These are phyloP conservation scores for Podiceps cristatus DNA, from an alignment of 2,113 vertebrate genomes.

Conservation along the genomic window DNA sequence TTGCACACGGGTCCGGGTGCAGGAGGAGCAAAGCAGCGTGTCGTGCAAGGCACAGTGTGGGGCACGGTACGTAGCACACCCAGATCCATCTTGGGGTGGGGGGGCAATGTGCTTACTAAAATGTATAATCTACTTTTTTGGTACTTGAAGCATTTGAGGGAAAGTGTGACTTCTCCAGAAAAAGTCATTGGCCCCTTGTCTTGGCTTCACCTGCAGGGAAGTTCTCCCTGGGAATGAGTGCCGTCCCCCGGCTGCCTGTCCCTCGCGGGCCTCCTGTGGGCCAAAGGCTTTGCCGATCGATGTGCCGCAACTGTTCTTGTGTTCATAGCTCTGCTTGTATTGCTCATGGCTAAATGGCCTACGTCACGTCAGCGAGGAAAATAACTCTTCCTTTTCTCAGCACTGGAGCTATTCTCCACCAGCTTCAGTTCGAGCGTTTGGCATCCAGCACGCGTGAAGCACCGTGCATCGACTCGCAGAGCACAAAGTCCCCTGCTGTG, in stretches of 20 bases:
- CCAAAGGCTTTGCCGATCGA: neutral
- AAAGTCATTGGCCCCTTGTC: neutral
- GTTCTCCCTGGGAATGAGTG: neutral
- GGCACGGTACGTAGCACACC: neutral
- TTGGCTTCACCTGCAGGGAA: neutral
- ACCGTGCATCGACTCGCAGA: accelerated
- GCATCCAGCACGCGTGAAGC: neutral
- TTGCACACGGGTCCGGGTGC: accelerated
- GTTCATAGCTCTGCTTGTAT: neutral
- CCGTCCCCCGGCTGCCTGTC: neutral
- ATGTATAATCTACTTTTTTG: neutral
- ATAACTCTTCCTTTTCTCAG: no score
- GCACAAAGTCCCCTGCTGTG: neutral
- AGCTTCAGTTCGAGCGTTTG: neutral
- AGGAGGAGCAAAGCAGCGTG: accelerated
- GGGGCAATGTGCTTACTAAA: neutral
- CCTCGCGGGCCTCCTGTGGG: neutral
- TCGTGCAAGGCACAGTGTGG: no score
- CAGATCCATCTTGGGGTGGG: neutral
- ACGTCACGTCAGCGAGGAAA: neutral
- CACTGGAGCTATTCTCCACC: neutral
- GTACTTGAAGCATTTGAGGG: neutral
- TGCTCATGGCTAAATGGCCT: neutral
- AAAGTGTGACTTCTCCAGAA: neutral
- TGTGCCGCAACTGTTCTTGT: neutral